Conservation (phyloP, 2,888 invertebrate genomes). For the Pseudanteris insignis region DNA sequence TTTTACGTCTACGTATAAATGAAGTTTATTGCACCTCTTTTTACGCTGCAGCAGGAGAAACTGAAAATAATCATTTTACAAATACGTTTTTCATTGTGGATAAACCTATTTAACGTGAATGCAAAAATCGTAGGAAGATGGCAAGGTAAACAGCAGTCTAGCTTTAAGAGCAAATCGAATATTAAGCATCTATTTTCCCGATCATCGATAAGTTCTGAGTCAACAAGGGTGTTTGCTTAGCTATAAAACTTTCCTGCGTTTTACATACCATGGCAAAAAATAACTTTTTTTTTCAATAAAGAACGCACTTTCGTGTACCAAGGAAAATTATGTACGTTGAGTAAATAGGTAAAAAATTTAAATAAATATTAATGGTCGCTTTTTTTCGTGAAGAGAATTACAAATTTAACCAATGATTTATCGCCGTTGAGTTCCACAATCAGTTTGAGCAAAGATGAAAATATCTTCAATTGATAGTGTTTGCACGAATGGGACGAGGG, state of each 20-base stretch:
- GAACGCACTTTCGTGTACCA: constrained; percentile 4
- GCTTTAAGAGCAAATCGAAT: constrained; percentile 24
- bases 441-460: too few relatives aligned
- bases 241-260: constrained; percentile 28
- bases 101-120: constrained; percentile 9
- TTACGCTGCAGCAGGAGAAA: too few relatives aligned
- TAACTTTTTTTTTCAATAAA: constrained; percentile 5
- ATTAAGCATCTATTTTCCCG: constrained; percentile 36
- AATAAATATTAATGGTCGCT: too few relatives aligned
- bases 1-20: too few relatives aligned
- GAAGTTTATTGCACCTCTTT: too few relatives aligned
- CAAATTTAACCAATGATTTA: too few relatives aligned
- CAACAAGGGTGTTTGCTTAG: constrained; percentile 26
- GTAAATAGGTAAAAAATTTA: constrained; percentile 5
- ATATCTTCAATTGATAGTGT: too few relatives aligned
- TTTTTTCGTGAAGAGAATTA: not conserved
- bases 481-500: too few relatives aligned
- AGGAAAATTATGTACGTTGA: constrained; percentile 12
- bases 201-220: constrained; percentile 27
- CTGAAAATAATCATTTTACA: too few relatives aligned
- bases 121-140: constrained; percentile 11
- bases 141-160: constrained; percentile 19
- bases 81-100: too few relatives aligned
- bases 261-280: constrained; percentile 25
- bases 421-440: too few relatives aligned